Base-by-base conservation (phyloP, 1,140 invertebrate genomes). In the Teleogryllus occipitalis region DNA sequence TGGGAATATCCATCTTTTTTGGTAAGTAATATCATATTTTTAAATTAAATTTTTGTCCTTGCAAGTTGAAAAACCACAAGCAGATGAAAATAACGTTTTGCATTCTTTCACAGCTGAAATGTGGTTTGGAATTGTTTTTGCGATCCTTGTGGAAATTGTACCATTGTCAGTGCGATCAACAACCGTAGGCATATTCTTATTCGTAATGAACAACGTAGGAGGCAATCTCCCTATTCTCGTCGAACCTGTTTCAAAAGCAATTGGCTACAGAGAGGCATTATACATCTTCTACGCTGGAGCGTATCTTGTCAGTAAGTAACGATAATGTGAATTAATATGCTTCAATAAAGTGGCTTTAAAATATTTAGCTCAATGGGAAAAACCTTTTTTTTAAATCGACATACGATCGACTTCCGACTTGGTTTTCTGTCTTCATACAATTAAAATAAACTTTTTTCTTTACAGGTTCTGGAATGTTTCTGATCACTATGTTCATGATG, bases 171-270 rank as follows among this genome's bases (percentile, higher is more conserved):
- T 96, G 8, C 88, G 95, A 65, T 96, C 95, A 14, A 95, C 94
- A 7, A 93, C 93, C 1, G 91, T 97, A 7, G 95, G 94, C 0
- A 89, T 96, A 5, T 96, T 96, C 83, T 87, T 97, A 6, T 96
- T 97, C 85, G 92, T 96, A 0, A 96, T 96, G 93, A 97, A 96
- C 86, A 96, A 96, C 85, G 91, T 96, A 80, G 95, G 95, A n/a
- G 95, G 95, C n/a, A 96, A 96, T 86, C 86, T 96, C 79, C 95
- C 95, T 8, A 95, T 97, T 83, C 86, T 95, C 0, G 94, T 97
- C 0, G 94, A 96, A 85, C 94, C 95, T 0, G 91, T 95, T 0
- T 91, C 93, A 27, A 92, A 93, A 84, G 88, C 88, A 0, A 92
- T 95, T 54, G 93, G 93, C n/a, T 96, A 94, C 84, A 88, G 94